phyloP scores from a whole-genome alignment of 2,113 vertebrate species.

The Hypocryptadius cinnamomeus region DNA sequence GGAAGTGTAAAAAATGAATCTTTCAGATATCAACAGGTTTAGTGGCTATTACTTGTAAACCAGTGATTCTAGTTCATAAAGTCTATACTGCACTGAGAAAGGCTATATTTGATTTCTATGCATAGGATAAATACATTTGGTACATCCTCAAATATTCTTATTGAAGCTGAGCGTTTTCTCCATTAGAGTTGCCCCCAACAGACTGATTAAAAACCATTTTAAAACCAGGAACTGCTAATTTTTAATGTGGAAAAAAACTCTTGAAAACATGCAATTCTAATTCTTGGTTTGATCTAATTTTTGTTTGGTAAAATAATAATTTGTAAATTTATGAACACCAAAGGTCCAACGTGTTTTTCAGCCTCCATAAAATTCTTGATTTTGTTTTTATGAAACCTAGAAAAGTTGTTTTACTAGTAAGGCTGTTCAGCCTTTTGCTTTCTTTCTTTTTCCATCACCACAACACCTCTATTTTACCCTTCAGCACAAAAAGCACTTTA shows the following conservation, averaged over 20 bases:
- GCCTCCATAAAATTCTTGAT: neutral
- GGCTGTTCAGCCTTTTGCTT: conserved; percentile 13
- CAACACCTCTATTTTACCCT: conserved; percentile 13
- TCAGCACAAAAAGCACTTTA: conserved; percentile 14
- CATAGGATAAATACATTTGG: neutral
- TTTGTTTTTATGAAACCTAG: neutral
- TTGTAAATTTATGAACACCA: neutral
- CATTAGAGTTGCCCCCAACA: neutral
- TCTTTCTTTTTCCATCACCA: conserved; percentile 26
- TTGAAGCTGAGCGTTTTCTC: neutral
- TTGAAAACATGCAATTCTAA: neutral
- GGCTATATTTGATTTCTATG: neutral
- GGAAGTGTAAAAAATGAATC: neutral
- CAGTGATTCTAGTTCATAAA: neutral
- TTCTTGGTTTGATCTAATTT: neutral
- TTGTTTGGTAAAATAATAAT: neutral
- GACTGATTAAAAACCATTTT: neutral
- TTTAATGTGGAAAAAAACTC: neutral
- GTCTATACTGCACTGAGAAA: neutral
- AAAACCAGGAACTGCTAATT: neutral
- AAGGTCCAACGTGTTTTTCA: neutral
- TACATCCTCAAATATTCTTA: neutral
- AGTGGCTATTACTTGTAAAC: neutral
- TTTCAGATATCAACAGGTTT: neutral
- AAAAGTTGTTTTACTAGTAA: conserved; percentile 2